These are phyloP conservation scores for Drepanosiphum platanoidis DNA, from an alignment of 2,888 invertebrate species.

Conservation along the genomic window DNA sequence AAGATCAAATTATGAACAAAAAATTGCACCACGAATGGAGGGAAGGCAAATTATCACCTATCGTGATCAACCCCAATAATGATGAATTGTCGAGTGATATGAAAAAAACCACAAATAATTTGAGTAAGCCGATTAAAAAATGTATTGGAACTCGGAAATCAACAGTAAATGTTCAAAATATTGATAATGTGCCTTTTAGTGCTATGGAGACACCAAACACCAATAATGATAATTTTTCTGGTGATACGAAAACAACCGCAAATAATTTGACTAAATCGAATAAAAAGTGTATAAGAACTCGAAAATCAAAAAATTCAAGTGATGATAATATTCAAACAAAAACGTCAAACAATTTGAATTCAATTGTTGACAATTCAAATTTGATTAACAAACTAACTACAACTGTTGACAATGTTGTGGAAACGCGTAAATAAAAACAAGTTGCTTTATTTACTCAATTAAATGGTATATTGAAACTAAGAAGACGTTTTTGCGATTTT, in stretches of 20 bases:
- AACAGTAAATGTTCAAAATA: no score
- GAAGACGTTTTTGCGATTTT: no score
- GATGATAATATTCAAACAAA: no score
- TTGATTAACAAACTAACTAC: no score
- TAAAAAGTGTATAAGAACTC: neutral
- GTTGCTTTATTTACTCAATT: no score
- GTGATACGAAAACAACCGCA: neutral
- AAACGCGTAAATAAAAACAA: neutral
- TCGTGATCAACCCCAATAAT: neutral
- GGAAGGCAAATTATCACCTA: neutral
- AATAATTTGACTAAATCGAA: neutral
- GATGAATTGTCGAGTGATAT: neutral
- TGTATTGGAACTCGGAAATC: neutral
- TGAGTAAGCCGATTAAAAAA: neutral
- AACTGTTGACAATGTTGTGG: neutral
- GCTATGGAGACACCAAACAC: no score
- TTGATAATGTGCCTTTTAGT: no score
- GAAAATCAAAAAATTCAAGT: constrained; percentile 14
- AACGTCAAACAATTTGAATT: no score
- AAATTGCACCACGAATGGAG: constrained; percentile 27
- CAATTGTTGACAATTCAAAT: no score
- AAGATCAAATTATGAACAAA: no score
- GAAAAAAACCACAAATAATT: neutral
- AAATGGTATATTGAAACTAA: no score
- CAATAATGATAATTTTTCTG: no score